Percentiles rank a stretch among this genome's conserved stretches.
phyloP scores from a whole-genome alignment of 2,888 invertebrate species.

The Sialis lutaria region DNA sequence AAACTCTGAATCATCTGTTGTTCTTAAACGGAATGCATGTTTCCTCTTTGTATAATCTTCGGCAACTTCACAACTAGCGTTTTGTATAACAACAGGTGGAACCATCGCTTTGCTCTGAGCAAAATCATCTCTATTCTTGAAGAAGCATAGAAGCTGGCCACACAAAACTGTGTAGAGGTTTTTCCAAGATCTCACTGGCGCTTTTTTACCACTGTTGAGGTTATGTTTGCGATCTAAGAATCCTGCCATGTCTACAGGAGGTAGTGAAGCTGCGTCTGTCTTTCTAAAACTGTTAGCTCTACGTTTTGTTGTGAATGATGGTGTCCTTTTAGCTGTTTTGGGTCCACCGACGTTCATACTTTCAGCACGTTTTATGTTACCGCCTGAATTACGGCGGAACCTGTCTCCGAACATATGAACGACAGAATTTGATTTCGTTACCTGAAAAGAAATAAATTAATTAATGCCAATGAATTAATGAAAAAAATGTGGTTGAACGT shows the following conservation, averaged over 20 bases:
- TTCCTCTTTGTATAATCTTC: constrained; percentile 92
- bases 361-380: constrained; percentile 64
- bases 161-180: constrained; percentile 87
- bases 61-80: constrained; percentile 70
- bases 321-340: constrained; percentile 81
- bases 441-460: constrained; percentile 1
- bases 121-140: constrained; percentile 88
- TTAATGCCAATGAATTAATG: constrained; percentile 4
- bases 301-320: constrained; percentile 86
- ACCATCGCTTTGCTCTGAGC: constrained; percentile 73
- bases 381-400: constrained; percentile 37
- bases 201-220: constrained; percentile 78
- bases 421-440: constrained; percentile 39
- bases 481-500: not conserved
- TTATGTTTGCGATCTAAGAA: constrained; percentile 88
- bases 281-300: constrained; percentile 72
- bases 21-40: constrained; percentile 73
- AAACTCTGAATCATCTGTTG: constrained; percentile 86
- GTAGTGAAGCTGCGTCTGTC: constrained; percentile 37
- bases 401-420: constrained; percentile 46
- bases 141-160: constrained; percentile 94
- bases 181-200: constrained; percentile 92
- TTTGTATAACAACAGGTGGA: constrained; percentile 62
- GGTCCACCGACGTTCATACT: constrained; percentile 62
- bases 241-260: constrained; percentile 85